Conservation (phyloP, 2,797 vertebrate genomes). For the Rhynchotus rufescens region DNA sequence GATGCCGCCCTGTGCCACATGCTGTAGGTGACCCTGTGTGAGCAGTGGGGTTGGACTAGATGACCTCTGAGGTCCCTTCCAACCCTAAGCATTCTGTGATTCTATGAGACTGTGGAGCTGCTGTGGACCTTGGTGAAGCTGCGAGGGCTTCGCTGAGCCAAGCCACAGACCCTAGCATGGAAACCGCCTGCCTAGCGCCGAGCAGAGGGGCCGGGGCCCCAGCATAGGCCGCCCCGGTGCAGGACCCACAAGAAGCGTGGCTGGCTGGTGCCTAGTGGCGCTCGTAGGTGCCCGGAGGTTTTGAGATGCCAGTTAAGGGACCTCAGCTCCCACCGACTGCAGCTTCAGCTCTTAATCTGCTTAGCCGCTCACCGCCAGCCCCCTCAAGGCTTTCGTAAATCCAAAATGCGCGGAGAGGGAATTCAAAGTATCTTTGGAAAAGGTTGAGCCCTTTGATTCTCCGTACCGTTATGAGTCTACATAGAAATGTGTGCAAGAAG, state of each 20-base stretch:
- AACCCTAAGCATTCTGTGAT: no score
- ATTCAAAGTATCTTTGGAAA: not conserved
- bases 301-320: not conserved
- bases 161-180: not conserved
- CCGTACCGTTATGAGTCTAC: fast-evolving
- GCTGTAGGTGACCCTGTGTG: no score
- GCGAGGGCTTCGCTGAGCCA: not conserved
- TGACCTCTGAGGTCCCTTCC: no score
- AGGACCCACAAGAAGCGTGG: no score
- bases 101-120: fast-evolving
- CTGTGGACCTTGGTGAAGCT: fast-evolving
- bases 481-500: not conserved
- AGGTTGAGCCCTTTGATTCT: not conserved
- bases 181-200: not conserved
- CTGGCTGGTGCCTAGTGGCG: not conserved
- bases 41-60: no score
- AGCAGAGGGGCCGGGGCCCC: not conserved
- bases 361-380: not conserved
- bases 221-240: no score
- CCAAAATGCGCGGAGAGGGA: not conserved
- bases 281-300: not conserved
- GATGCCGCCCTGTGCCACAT: no score
- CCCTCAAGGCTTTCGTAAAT: not conserved
- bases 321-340: not conserved
- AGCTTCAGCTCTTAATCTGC: not conserved